Evolutionary conservation across 2,113 vertebrate genomes (phyloP), one percentile per base, ranked within the genome.

Genomic region (Phrynosoma platyrhinos): DNA sequence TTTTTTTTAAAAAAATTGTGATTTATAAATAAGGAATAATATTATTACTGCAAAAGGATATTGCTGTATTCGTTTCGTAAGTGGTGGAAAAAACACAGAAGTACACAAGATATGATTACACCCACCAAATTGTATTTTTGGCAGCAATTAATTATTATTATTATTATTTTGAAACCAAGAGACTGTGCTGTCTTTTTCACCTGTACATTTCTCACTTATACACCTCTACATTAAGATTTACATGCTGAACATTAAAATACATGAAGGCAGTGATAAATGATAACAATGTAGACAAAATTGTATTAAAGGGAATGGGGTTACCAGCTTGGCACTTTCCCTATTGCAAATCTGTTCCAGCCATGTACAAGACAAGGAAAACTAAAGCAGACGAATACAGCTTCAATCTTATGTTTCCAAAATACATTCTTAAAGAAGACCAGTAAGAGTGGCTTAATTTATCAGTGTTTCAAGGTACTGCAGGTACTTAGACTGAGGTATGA

Each of bases 401-500:
- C 32, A 82, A 75, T 4, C 64, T 79, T 75, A 20, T 83, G n/a
- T 18, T 75, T 76, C 77, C 69, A 88, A 58, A 83, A 75, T 66
- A 69, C 77, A 0, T 0, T 72, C 85, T 58, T 23, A 85, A 32
- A 75, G 80, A 82, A 76, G 83, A 91, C 83, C 47, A 80, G 82
- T 42, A 75, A 80, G 14, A 72, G 18, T 53, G 78, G 64, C 53
- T 81, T 87, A 90, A 88, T 36, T 68, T 58, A 79, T 55, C 83
- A 89, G 40, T 78, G 36, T 0, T 13, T 66, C 87, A 76, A 91
- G 0, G 0, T 52, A 5, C 91, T 91, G 86, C 86, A 81, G 89
- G 74, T 74, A 93, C 58, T 42, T 86, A 72, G 87, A 77, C 85
- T 79, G 62, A 81, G 58, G 52, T 30, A 32, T 75, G 89, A 91